Evolutionary conservation across 35 echinoderm and acorn worm genomes (phyloP).

Genomic region (Ophioderma brevispina): DNA sequence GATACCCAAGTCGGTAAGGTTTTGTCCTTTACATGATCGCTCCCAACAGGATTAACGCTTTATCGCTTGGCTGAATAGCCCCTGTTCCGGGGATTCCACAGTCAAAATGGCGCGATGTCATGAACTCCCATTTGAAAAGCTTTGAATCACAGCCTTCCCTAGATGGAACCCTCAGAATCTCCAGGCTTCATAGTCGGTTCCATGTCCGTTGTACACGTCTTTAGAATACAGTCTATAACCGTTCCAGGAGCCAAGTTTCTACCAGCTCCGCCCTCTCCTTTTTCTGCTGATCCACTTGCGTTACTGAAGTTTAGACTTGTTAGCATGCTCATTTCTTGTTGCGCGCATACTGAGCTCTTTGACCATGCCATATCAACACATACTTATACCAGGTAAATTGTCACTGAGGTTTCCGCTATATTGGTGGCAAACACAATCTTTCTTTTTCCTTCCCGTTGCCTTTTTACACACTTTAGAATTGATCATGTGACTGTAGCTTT

Average conservation of each 20-base stretch:
- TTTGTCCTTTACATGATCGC: neutral
- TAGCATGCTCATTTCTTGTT: conserved; percentile 36
- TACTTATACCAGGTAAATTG: conserved; percentile 46
- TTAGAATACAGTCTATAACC: conserved; percentile 41
- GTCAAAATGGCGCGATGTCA: conserved; percentile 27
- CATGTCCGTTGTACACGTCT: conserved; percentile 25
- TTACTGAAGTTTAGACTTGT: conserved; percentile 42
- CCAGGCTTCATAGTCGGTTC: conserved; percentile 38
- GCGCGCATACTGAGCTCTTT: conserved; percentile 52
- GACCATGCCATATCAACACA: conserved; percentile 50
- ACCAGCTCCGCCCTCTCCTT: conserved; percentile 36
- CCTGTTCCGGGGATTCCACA: conserved; percentile 40
- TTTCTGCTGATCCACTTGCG: conserved; percentile 32
- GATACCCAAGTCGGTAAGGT: conserved; percentile 20
- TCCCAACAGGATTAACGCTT: conserved; percentile 23
- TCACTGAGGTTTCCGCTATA: conserved; percentile 52
- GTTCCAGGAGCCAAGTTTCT: conserved; percentile 1
- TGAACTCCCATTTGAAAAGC: conserved; percentile 39
- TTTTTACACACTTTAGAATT: conserved; percentile 29
- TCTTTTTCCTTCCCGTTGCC: neutral
- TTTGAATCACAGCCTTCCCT: conserved; percentile 43
- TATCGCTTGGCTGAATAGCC: conserved; percentile 25
- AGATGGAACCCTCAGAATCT: conserved; percentile 49
- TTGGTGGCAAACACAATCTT: conserved; percentile 64
- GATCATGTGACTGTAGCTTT: conserved; percentile 47